Base-by-base conservation (phyloP, 2,797 vertebrate species). In the Bryconaethiops microstoma region DNA sequence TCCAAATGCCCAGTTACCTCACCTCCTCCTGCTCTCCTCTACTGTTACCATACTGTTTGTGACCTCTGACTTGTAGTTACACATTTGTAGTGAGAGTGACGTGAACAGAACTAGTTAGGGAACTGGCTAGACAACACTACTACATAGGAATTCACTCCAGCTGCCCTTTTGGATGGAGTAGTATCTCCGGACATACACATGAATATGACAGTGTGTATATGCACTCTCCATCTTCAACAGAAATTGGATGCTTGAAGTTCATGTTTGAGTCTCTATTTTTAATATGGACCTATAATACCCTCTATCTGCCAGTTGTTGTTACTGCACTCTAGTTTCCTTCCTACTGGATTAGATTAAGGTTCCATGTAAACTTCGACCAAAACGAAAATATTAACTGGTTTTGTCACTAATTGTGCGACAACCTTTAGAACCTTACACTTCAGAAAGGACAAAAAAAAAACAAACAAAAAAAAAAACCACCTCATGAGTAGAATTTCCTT, bases 121-220 rank as follows among this genome's bases (percentile, higher is more conserved):
- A 72, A 14, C 14, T 52, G 74, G 71, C 12, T 74, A 74, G 64
- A 5, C 70, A 74, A 78, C 81, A 82, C 81, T 82, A 82, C 81
- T 69, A 59, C 64, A 63, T 78, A 78, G 71, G 64, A 73, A 69
- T 55, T 70, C 72, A 59, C 72, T 42, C 39, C 70, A 55, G 21
- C 54, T 73, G 29, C 10, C 29, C 70, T 39, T 39, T 35, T 23
- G 42, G 39, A 13, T 21, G 25, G 69, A 35, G 52, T 40, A 73
- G 9, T 57, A 39, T 70, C 21, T 52, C 5, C 13, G 14, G 23
- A 10, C 9, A n/a, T 21, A 13, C 21, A 13, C 29, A 39, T 40
- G 70, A 35, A n/a, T 39, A 16, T 73, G 70, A 35, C 35, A 39
- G 17, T 57, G 52, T 21, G 9, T 19, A n/a, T 74, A 60, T 12